Percentiles rank a stretch among this genome's conserved stretches.
Evolutionary conservation across 2,113 vertebrate genomes (phyloP).

Genomic region (Rhizomys pruinosus): DNA sequence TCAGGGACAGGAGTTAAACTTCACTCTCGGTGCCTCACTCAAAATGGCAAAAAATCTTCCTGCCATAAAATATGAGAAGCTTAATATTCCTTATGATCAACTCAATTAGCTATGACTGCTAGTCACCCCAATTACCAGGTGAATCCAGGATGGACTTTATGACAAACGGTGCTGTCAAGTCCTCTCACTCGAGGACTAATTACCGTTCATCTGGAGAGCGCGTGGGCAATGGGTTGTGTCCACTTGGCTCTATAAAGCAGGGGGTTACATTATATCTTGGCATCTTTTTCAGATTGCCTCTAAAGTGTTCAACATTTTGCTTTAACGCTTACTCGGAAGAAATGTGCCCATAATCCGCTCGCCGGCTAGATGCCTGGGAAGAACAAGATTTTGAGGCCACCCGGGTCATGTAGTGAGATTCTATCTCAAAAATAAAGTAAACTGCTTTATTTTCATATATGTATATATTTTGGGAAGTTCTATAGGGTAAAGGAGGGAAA

Average conservation of each 20-base stretch:
- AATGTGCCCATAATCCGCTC: neutral
- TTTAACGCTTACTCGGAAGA: neutral
- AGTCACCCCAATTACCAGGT: neutral
- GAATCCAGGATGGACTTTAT: slow-evolving; percentile 6
- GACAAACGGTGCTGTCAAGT: slow-evolving; percentile 6
- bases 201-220: slow-evolving; percentile 4
- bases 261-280: neutral
- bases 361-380: too few species aligned
- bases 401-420: neutral
- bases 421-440: neutral
- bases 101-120: neutral
- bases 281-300: neutral
- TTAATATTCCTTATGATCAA: slow-evolving; percentile 34
- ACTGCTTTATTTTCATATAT: neutral
- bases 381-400: neutral
- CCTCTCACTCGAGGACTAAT: neutral
- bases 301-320: neutral
- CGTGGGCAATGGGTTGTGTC: neutral
- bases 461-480: neutral
- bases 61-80: neutral
- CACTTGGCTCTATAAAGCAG: neutral
- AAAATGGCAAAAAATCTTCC: neutral
- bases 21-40: neutral
- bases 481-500: too few species aligned
- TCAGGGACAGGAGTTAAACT: neutral